These are phyloP conservation scores for Mesitornis unicolor DNA, from an alignment of 2,113 vertebrate genomes.

Conservation along the genomic window DNA sequence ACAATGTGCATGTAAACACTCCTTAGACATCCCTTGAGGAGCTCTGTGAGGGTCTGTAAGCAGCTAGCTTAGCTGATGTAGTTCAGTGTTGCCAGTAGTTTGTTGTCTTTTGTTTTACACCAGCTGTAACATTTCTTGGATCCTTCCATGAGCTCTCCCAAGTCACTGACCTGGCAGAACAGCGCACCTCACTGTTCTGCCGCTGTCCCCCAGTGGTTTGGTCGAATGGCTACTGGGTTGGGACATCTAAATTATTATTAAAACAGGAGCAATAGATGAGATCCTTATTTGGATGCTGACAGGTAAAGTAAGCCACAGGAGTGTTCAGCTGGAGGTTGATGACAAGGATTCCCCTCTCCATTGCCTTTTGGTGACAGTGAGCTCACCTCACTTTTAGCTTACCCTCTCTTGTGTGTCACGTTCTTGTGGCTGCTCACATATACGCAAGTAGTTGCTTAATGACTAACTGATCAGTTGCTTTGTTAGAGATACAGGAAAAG, in stretches of 20 bases:
- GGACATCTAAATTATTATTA: neutral
- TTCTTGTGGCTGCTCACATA: neutral
- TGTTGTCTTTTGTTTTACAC: neutral
- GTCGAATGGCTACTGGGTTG: neutral
- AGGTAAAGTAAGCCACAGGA: neutral
- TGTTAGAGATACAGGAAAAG: neutral
- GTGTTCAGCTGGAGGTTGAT: neutral
- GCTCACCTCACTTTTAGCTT: neutral
- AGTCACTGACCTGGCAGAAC: neutral
- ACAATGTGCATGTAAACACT: neutral
- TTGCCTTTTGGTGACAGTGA: neutral
- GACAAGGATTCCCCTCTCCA: neutral
- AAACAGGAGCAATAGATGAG: neutral
- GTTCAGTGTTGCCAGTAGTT: neutral
- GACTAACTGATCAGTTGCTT: neutral
- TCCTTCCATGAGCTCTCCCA: fast-evolving
- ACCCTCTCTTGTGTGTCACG: neutral
- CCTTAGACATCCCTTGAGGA: neutral
- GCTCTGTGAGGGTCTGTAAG: neutral
- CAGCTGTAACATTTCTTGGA: neutral
- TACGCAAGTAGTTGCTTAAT: fast-evolving
- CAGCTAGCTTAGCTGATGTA: neutral
- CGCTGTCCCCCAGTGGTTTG: neutral
- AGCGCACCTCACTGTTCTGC: neutral
- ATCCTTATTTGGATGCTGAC: neutral